Base-by-base conservation (phyloP, 2,888 invertebrate species). In the Tenthredo scrophulariae region DNA sequence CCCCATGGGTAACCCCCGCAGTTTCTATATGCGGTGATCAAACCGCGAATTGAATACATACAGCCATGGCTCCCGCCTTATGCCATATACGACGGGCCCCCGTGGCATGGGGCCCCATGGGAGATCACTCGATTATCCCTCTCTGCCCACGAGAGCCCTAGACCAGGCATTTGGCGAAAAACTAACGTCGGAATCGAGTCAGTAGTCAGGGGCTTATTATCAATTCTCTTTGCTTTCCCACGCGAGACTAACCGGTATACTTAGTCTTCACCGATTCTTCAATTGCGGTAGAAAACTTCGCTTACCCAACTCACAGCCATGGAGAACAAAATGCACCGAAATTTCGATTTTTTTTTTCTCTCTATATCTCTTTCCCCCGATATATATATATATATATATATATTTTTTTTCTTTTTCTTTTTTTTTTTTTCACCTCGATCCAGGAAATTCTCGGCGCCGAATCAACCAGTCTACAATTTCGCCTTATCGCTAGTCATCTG, bases 391-490 rank as follows among this genome's bases (percentile, higher is more conserved):
- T n/a, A n/a, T n/a, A n/a, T n/a, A n/a, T n/a, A n/a, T n/a, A n/a
- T n/a, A n/a, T n/a, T 33, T 33, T 33, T 0, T 33, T 33, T 33
- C 2, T 33, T 33, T 33, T 4, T 33, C 4, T 33, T 33, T 33
- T 33, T 33, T 4, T 4, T 33, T 33, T 33, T 37, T 37, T 37
- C 7, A 37, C 86, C 87, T 86, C 86, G 88, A 87, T 91, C 92
- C n/a, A 97, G 97, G 96, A 96, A 89, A 95, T 96, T 10, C 95
- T 98, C 85, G 97, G 97, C 37, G 96, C 97, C 18, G 98, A 98
- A 93, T 97, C 97, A 0, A 96, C 97, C 40, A 97, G 97, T 4
- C 94, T 98, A 62, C 98, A 98, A 93, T 97, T 98, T 94, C 95
- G 98, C 0, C 97, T 98, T 89, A 97, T 98, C 82, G 96, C 97